Evolutionary conservation across 1,140 invertebrate species (phyloP), one percentile per base, ranked within the genome.

Genomic region (Planococcus citri): DNA sequence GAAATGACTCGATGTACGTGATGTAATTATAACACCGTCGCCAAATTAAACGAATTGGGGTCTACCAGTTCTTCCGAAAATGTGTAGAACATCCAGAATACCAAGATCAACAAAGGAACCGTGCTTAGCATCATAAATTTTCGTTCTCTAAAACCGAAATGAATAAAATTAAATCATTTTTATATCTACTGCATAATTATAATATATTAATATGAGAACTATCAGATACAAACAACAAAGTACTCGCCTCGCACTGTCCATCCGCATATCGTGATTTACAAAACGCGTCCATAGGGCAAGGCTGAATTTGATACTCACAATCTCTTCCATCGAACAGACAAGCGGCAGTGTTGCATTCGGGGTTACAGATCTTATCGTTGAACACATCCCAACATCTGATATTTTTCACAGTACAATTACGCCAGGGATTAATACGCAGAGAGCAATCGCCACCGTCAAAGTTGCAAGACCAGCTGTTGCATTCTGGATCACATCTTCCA

Each of bases 41-140:
- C 97, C 76, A 14, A 88, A 91, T 14, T 83, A 88, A 76, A 95
- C 91, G 76, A 90, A 94, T 76, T 99, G 95, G 0, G 97, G 97
- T 74, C 92, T 84, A 41, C 97, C 97, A 22, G 97, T 97, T 61
- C 97, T 85, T 69, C 97, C 97, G 81, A 99, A 99, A 72, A 99
- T 99, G 86, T 99, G 97, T 71, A 98, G 82, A 9, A 99, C 96
- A 80, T 99, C 97, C 41, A 99, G 80, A 74, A 99, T 96, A 70
- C 93, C 92, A 9, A 99, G 80, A 78, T 99, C 95, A 0, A 98
- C 88, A 80, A 96, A 98, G 0, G 87, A 84, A 0, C 96, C 95
- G 74, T 91, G 91, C 74, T 95, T 94, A 20, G 95, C 88, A 81
- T 99, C 94, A 79, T 99, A 99, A 68, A 99, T 90, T 78, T 97